phyloP scores from a whole-genome alignment of 1,140 invertebrate species.

The Vanessa atalanta region DNA sequence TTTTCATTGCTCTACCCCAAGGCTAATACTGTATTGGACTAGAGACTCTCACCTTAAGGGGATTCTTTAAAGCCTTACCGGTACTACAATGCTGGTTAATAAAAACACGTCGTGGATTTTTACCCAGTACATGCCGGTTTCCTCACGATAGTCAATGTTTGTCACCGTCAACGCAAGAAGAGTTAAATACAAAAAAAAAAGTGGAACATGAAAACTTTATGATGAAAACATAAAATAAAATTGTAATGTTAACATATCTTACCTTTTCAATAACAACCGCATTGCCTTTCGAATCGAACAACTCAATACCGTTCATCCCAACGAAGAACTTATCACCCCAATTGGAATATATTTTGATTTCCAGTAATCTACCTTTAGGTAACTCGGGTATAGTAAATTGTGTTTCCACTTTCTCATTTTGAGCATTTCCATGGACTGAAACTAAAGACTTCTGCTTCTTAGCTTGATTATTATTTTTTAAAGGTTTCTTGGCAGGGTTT shows the following conservation, averaged over 20 bases:
- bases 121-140: too few species aligned
- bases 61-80: too few species aligned
- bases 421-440: conserved; percentile 44
- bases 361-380: conserved; percentile 84
- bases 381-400: conserved; percentile 86
- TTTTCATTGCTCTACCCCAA: too few species aligned
- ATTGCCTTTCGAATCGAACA: conserved; percentile 86
- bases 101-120: too few species aligned
- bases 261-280: conserved; percentile 82
- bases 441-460: conserved; percentile 52
- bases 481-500: conserved; percentile 32
- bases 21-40: too few species aligned
- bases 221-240: neutral
- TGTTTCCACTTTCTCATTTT: conserved; percentile 52
- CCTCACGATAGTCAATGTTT: too few species aligned
- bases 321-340: conserved; percentile 93
- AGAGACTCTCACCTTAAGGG: too few species aligned
- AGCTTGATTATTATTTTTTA: conserved; percentile 33
- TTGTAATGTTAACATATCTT: conserved; percentile 13
- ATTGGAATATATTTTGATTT: conserved; percentile 87
- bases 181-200: too few species aligned
- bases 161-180: too few species aligned
- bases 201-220: neutral
- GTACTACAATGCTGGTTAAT: too few species aligned
- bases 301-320: conserved; percentile 90